These are phyloP conservation scores for Setophaga petechia DNA, from an alignment of 2,113 vertebrate genomes.

Conservation along the genomic window DNA sequence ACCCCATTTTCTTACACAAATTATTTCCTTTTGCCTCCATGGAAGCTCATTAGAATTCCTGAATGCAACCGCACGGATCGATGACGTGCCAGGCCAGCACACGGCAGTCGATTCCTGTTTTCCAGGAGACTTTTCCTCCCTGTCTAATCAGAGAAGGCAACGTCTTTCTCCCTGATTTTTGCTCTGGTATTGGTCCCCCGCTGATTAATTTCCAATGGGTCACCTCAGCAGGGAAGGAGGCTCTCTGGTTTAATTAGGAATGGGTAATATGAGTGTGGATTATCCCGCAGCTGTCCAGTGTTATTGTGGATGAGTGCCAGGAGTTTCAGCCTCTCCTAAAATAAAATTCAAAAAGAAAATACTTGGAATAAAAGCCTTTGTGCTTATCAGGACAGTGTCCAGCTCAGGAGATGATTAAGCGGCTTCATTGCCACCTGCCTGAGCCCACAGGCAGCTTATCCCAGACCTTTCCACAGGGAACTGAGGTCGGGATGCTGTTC, in stretches of 20 bases:
- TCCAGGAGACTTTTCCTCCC: background rate
- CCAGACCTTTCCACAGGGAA: background rate
- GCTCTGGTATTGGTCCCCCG: background rate
- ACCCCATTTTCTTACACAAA: background rate
- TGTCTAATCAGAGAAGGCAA: background rate
- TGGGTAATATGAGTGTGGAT: background rate
- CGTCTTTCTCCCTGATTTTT: background rate
- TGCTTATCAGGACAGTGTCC: background rate
- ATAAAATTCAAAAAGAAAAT: background rate
- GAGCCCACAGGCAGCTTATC: background rate
- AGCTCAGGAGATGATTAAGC: rapidly evolving
- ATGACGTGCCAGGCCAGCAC: background rate
- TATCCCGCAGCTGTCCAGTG: background rate
- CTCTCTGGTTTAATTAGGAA: slow-evolving; percentile 12
- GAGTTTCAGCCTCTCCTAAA: background rate
- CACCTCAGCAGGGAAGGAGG: background rate
- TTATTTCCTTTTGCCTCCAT: background rate
- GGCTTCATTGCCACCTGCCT: background rate
- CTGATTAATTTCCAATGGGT: slow-evolving; percentile 48
- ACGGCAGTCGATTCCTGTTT: background rate
- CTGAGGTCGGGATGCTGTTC: background rate
- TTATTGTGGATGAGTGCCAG: rapidly evolving
- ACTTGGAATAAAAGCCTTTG: background rate
- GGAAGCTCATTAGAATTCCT: slow-evolving; percentile 39
- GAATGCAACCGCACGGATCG: rapidly evolving